phyloP scores from a whole-genome alignment of 2,888 invertebrate genomes.

The Cecidostiba fungosa region DNA sequence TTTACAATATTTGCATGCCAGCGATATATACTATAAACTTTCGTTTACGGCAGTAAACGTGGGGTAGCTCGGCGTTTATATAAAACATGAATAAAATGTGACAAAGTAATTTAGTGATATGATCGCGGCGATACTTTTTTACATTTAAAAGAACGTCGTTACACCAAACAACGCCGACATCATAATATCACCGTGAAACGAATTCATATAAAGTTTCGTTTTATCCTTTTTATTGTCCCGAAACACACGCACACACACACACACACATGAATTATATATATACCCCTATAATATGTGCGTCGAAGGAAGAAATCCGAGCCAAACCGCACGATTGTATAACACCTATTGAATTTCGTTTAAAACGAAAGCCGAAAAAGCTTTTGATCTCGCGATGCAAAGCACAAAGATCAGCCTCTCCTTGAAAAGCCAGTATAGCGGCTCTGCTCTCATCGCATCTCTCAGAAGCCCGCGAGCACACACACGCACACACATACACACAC shows the following conservation, averaged over 20 bases:
- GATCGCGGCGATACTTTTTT: constrained; percentile 25
- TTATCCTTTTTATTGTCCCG: background rate
- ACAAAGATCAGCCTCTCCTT: background rate
- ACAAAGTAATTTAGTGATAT: constrained; percentile 35
- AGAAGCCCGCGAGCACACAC: background rate
- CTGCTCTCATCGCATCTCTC: background rate
- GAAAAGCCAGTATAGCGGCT: background rate
- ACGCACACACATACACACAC: background rate
- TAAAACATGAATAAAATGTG: constrained; percentile 34
- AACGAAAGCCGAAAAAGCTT: constrained; percentile 8
- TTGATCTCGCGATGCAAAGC: background rate
- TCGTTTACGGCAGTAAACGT: constrained; percentile 36
- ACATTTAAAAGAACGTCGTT: constrained; percentile 8
- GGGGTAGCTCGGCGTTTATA: background rate
- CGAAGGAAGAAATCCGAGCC: background rate
- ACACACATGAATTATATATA: background rate
- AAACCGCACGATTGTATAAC: background rate
- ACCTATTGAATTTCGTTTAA: background rate
- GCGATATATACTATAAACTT: constrained; percentile 30
- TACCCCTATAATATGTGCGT: background rate
- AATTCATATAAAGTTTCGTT: constrained; percentile 16
- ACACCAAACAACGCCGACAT: background rate
- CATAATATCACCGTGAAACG: background rate
- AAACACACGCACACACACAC: background rate
- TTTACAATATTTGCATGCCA: constrained; percentile 17